Conservation (phyloP, 2,888 invertebrate species). For the Pseudococcus viburni region DNA sequence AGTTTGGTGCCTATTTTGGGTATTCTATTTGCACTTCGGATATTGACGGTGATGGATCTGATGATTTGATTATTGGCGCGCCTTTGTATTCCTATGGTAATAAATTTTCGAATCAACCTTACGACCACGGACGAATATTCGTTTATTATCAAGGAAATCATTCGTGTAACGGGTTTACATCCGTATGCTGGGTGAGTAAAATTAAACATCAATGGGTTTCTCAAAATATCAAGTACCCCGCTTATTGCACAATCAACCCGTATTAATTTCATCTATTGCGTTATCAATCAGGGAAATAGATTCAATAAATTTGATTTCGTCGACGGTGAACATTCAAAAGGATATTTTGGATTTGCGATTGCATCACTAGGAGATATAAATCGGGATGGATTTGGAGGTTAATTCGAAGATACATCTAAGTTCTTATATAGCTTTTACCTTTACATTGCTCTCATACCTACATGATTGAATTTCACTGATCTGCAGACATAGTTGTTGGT, state of each 20-base stretch:
- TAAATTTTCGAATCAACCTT: conserved; percentile 77
- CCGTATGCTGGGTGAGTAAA: too few relatives aligned
- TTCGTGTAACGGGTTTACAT: conserved; percentile 69
- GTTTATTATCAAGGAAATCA: conserved; percentile 85
- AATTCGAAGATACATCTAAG: conserved; percentile 60
- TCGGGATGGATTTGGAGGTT: conserved; percentile 91
- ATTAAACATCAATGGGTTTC: too few relatives aligned
- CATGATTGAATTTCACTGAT: too few relatives aligned
- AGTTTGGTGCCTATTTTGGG: conserved; percentile 97
- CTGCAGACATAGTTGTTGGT: conserved; percentile 90
- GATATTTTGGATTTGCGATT: conserved; percentile 91
- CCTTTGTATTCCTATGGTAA: conserved; percentile 83
- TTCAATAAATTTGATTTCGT: neutral
- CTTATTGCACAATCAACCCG: too few relatives aligned
- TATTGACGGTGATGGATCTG: conserved; percentile 90
- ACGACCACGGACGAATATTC: conserved; percentile 94
- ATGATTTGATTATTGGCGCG: conserved; percentile 94
- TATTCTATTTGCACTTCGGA: conserved; percentile 90
- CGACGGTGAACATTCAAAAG: conserved; percentile 72
- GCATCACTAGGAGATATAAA: conserved; percentile 93
- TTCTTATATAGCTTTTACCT: neutral
- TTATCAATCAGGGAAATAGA: neutral
- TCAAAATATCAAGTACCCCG: too few relatives aligned
- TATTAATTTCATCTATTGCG: too few relatives aligned
- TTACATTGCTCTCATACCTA: too few relatives aligned